A percentile compares a stretch with the other conserved stretches of the same genome.
Conservation (phyloP, 2,888 invertebrate species). For the Polymixis lichenea region DNA sequence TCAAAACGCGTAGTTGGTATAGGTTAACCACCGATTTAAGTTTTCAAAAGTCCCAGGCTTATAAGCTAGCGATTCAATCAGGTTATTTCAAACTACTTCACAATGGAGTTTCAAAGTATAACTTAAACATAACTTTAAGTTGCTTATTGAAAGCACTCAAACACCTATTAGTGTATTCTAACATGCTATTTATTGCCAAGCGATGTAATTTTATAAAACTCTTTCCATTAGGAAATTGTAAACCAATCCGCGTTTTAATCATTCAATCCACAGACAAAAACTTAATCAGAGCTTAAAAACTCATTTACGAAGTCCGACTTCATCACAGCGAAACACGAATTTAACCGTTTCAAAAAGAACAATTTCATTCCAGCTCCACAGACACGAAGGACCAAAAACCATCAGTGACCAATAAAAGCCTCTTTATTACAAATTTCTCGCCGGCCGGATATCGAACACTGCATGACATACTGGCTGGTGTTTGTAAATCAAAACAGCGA, state of each 20-base stretch:
- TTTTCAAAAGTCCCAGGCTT: neutral
- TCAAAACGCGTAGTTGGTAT: neutral
- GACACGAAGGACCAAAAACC: conserved; percentile 33
- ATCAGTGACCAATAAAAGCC: conserved; percentile 50
- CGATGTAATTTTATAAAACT: neutral
- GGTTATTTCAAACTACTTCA: neutral
- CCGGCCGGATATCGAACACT: conserved; percentile 69
- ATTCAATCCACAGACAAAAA: neutral
- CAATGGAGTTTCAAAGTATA: neutral
- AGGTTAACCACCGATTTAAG: neutral
- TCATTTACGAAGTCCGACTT: neutral
- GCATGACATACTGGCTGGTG: conserved; percentile 73
- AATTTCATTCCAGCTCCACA: conserved; percentile 9
- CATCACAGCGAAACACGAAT: neutral
- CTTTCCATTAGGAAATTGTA: too few relatives aligned
- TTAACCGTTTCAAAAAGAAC: neutral
- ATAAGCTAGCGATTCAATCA: neutral
- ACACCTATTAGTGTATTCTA: neutral
- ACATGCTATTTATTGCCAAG: neutral
- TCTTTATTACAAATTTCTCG: conserved; percentile 60
- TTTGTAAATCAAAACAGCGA: conserved; percentile 77
- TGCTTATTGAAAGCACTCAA: neutral
- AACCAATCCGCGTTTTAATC: neutral
- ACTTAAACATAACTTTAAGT: neutral
- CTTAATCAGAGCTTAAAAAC: neutral